These are phyloP conservation scores for Nesidiocoris tenuis DNA, from an alignment of 2,888 invertebrate genomes.

Conservation along the genomic window DNA sequence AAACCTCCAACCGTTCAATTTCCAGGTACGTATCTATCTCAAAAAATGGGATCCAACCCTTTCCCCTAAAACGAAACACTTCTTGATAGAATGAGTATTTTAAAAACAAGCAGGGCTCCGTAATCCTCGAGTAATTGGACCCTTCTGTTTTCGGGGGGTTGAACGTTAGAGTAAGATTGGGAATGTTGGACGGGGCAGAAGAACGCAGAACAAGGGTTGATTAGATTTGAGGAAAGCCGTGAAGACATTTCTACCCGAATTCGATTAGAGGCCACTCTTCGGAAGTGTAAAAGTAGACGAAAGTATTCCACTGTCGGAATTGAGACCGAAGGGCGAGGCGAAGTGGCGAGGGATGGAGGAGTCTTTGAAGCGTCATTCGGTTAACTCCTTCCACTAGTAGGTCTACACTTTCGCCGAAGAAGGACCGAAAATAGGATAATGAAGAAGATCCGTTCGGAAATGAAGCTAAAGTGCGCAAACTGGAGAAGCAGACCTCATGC, in stretches of 20 bases:
- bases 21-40: too few species aligned
- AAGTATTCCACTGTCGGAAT: neutral
- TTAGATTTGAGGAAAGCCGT: constrained; percentile 33
- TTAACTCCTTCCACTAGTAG: neutral
- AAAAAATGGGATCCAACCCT: too few species aligned
- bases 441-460: neutral
- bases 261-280: constrained; percentile 31
- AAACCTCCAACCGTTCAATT: too few species aligned
- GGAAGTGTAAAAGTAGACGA: constrained; percentile 1
- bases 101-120: neutral
- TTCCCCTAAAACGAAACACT: too few species aligned
- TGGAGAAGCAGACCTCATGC: too few species aligned
- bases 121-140: constrained; percentile 21
- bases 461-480: neutral
- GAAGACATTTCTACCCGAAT: constrained; percentile 30
- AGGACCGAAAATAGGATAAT: neutral
- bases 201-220: constrained; percentile 19
- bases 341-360: neutral
- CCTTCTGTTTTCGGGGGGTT: constrained; percentile 16
- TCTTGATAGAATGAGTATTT: too few species aligned
- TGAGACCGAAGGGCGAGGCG: neutral
- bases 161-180: neutral
- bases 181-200: neutral
- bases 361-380: constrained; percentile 7
- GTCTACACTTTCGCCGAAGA: neutral